Evolutionary conservation across 2,113 vertebrate genomes (phyloP).

Genomic region (Aix galericulata): DNA sequence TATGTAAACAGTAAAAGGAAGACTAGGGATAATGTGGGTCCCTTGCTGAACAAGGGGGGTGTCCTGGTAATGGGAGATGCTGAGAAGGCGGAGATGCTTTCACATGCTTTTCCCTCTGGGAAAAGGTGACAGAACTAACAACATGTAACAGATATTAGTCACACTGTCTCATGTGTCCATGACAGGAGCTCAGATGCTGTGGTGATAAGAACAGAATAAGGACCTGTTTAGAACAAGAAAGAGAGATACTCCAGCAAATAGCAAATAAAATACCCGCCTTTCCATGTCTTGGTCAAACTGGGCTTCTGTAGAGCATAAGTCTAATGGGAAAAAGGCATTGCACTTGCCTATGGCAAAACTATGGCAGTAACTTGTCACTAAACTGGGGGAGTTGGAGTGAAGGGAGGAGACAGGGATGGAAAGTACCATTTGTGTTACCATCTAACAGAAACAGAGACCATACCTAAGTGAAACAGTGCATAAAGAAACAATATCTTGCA

Average conservation of each 20-base stretch:
- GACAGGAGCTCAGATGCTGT: slow-evolving; percentile 19
- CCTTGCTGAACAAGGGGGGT: too few relatives aligned
- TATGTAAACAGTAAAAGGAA: too few relatives aligned
- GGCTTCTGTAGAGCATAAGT: neutral
- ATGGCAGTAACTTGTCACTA: neutral
- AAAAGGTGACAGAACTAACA: slow-evolving; percentile 68
- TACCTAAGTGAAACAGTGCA: neutral
- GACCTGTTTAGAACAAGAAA: neutral
- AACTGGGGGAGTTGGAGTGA: neutral
- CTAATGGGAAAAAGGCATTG: neutral
- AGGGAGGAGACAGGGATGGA: neutral
- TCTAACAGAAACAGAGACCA: neutral
- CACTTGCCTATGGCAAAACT: neutral
- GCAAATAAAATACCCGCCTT: neutral
- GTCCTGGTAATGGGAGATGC: too few relatives aligned
- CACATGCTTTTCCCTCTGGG: slow-evolving; percentile 35
- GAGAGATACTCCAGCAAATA: neutral
- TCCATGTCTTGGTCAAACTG: neutral
- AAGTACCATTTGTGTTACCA: neutral
- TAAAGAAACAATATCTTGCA: neutral
- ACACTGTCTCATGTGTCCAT: slow-evolving; percentile 4
- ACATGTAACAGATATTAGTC: slow-evolving; percentile 64
- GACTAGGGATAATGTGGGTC: too few relatives aligned
- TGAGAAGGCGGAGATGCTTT: too few relatives aligned
- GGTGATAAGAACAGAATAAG: slow-evolving; percentile 12